Evolutionary conservation across 2,113 vertebrate genomes (phyloP).

Genomic region (Colaptes auratus): DNA sequence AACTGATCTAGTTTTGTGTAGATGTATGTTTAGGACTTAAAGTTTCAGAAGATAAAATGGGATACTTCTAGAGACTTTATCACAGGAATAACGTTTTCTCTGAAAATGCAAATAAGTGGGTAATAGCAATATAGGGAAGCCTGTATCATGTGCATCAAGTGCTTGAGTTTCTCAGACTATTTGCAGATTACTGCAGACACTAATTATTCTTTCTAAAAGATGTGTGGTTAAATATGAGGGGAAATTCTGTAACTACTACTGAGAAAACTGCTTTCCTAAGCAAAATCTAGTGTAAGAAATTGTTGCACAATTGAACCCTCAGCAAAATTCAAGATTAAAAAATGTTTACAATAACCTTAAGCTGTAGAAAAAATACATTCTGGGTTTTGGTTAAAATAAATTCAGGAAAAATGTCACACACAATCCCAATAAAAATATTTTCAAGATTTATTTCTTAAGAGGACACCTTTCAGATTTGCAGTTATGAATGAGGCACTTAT

Average conservation of each 20-base stretch:
- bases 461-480: constrained; percentile 1
- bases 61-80: background rate
- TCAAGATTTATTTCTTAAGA: background rate
- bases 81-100: background rate
- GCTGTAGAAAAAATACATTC: background rate
- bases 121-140: background rate
- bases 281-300: background rate
- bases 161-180: background rate
- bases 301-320: background rate
- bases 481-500: background rate
- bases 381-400: background rate
- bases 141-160: background rate
- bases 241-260: background rate
- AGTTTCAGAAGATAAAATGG: background rate
- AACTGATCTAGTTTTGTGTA: background rate
- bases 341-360: background rate
- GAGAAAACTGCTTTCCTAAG: background rate
- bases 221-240: background rate
- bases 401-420: background rate
- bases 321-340: background rate
- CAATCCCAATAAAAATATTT: background rate
- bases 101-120: background rate
- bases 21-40: background rate
- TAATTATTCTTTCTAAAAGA: background rate
- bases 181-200: background rate